These are phyloP conservation scores for Drosophila willistoni DNA, from an alignment of 1,140 invertebrate genomes.

Conservation along the genomic window DNA sequence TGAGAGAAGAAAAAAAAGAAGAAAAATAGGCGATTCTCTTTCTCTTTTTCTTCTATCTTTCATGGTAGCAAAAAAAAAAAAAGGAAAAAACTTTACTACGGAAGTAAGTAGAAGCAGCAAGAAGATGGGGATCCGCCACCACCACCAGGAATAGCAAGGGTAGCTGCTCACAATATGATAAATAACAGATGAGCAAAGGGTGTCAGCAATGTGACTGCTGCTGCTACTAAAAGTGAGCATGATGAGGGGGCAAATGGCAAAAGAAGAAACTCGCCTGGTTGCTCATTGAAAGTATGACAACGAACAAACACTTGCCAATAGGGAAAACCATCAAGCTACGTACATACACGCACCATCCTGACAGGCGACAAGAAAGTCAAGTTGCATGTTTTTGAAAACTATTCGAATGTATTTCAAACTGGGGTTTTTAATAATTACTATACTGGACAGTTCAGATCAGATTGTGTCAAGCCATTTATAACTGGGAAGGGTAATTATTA, in stretches of 20 bases:
- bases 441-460: too few relatives aligned
- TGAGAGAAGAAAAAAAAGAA: conserved; percentile 41
- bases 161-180: conserved; percentile 58
- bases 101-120: conserved; percentile 25
- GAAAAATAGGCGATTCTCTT: conserved; percentile 32
- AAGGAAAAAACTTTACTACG: not conserved
- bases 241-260: not conserved
- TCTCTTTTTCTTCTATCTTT: conserved; percentile 1
- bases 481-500: too few relatives aligned
- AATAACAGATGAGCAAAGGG: conserved; percentile 76
- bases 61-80: conserved; percentile 29
- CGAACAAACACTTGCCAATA: conserved; percentile 31
- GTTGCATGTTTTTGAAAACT: too few relatives aligned
- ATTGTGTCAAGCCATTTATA: too few relatives aligned
- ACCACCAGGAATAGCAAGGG: conserved; percentile 19
- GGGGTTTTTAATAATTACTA: too few relatives aligned
- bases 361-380: conserved; percentile 46
- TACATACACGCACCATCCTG: too few relatives aligned
- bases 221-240: conserved; percentile 4
- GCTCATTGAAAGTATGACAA: conserved; percentile 72
- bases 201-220: conserved; percentile 51
- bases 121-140: not conserved
- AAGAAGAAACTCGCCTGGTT: conserved; percentile 33
- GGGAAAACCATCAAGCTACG: conserved; percentile 8
- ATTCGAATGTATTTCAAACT: too few relatives aligned